Base-by-base conservation (phyloP, 2,797 vertebrate genomes). In the Synaphobranchus kaupii region DNA sequence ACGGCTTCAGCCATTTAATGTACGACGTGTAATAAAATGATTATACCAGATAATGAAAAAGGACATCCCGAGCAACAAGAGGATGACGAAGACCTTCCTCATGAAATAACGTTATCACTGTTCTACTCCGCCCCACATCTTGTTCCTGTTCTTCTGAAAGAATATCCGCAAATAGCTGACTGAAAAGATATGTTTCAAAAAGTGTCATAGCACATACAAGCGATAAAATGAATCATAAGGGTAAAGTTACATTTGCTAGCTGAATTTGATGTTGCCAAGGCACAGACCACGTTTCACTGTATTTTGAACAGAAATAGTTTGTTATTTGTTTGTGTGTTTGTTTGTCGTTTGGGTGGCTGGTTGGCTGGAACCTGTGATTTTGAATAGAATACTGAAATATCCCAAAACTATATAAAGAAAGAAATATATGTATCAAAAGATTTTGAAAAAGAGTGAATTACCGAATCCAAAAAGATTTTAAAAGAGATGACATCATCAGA, bases 371-470 rank as follows among this genome's bases (percentile, higher is more conserved):
- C 92, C 87, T 86, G 90, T 95, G 95, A 95, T 96, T 96, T 93
- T 91, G 90, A 92, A 89, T 92, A 92, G 90, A 89, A 90, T 91
- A 92, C 89, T 78, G 86, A 93, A 83, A 91, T 91, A 92, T 91
- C 91, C 90, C 50, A 92, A 92, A 92, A 87, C 34, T 68, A 93
- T 93, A 83, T 89, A 80, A 88, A 66, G 86, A 91, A 94, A 90
- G 15, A 91, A 94, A 90, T 81, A 93, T 93, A 90, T 93, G 92
- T 94, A 92, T 93, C 85, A 93, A 90, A 90, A 94, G 94, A 97
- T 97, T 97, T 97, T 96, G 94, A 97, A 94, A 95, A 93, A 94
- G 92, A 94, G 95, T 95, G 96, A 95, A 94, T 96, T 96, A 94
- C 95, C 97, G 97, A 96, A 97, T 96, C 56, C 87, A 28, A 96